These are phyloP conservation scores for Phalera bucephala DNA, from an alignment of 2,888 invertebrate genomes.

Conservation along the genomic window DNA sequence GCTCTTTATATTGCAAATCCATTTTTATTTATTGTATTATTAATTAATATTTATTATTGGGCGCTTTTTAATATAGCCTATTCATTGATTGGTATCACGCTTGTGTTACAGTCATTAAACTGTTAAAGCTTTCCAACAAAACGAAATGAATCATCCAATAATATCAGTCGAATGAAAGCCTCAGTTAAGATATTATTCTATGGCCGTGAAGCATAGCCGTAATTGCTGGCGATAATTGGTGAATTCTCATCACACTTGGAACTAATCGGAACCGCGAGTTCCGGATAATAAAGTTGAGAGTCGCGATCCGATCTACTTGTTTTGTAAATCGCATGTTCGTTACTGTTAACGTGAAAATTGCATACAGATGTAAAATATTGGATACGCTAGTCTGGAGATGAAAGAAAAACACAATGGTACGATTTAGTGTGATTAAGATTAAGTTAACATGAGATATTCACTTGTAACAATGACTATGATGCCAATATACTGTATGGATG, in stretches of 20 bases:
- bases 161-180: conserved; percentile 18
- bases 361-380: conserved; percentile 8
- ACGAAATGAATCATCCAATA: no score
- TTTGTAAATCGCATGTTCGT: conserved; percentile 49
- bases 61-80: no score
- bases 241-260: conserved; percentile 59
- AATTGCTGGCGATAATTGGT: conserved; percentile 59
- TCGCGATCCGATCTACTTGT: conserved; percentile 63
- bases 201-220: conserved; percentile 65
- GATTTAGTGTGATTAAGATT: no score
- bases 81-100: no score
- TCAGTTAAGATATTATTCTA: conserved; percentile 38
- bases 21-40: no score
- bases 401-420: conserved; percentile 1
- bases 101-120: no score
- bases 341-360: conserved; percentile 32
- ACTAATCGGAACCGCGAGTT: conserved; percentile 60
- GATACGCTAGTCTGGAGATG: conserved; percentile 7
- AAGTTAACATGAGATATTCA: no score
- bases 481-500: no score
- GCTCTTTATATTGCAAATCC: no score
- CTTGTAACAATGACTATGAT: no score
- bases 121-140: no score
- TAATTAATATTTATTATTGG: no score
- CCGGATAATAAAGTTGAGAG: conserved; percentile 56